Percentiles rank a stretch among this genome's conserved stretches.
These are phyloP conservation scores for Akabosia matsudoensis DNA, from an alignment of 1,140 invertebrate genomes.

Conservation along the genomic window DNA sequence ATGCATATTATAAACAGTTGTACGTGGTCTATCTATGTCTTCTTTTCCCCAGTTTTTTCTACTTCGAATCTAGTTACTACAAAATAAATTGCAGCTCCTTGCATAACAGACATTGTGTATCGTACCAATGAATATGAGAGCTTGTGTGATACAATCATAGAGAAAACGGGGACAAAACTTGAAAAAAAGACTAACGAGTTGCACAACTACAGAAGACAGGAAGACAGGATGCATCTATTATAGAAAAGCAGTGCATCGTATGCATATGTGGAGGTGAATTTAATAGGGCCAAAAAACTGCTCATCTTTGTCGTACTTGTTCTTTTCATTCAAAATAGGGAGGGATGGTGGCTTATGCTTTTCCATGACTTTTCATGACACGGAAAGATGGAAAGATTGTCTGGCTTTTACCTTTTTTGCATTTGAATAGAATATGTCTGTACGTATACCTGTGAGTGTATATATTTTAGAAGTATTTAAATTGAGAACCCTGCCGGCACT, in stretches of 20 bases:
- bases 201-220: background rate
- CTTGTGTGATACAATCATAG: background rate
- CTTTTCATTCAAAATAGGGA: background rate
- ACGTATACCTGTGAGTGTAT: background rate
- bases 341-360: background rate
- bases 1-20: no score
- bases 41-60: background rate
- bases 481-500: constrained; percentile 1
- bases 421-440: background rate
- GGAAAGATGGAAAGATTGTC: constrained; percentile 3
- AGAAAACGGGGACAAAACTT: background rate
- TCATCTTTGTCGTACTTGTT: background rate
- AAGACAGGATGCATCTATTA: background rate
- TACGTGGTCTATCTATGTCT: constrained; percentile 13
- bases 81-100: constrained; percentile 12
- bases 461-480: no score
- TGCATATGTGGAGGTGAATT: constrained; percentile 4
- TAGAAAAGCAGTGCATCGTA: background rate
- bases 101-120: background rate
- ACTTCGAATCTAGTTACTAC: background rate
- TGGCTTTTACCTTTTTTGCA: background rate
- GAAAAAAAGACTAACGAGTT: constrained; percentile 9
- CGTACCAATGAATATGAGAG: background rate
- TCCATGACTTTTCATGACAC: constrained; percentile 5
- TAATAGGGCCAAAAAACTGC: constrained; percentile 6